A percentile compares a stretch with the other conserved stretches of the same genome.
Conservation (phyloP, 2,797 vertebrate genomes). For the Ctenopoma multispine region DNA sequence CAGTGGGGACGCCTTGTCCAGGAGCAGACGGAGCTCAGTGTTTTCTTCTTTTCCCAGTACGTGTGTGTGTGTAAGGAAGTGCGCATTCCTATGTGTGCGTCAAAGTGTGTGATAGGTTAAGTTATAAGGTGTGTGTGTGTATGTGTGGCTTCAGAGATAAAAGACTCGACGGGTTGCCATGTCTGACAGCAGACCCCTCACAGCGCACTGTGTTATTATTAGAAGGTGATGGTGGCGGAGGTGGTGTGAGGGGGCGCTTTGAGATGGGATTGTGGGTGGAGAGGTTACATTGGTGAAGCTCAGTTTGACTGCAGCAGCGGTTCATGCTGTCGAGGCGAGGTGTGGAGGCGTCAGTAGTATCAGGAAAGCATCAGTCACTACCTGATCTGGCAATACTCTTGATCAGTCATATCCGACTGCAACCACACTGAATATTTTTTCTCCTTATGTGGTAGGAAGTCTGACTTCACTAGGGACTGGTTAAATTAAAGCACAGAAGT, state of each 20-base stretch:
- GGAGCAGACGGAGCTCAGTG: constrained; percentile 51
- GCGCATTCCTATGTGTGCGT: constrained; percentile 44
- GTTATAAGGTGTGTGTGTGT: constrained; percentile 52
- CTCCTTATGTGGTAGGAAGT: background rate
- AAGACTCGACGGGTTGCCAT: constrained; percentile 74
- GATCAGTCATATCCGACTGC: constrained; percentile 22
- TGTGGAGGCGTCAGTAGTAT: background rate
- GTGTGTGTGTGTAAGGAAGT: constrained; percentile 28
- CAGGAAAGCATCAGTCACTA: constrained; percentile 32
- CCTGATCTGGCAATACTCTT: constrained; percentile 6
- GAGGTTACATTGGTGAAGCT: constrained; percentile 51
- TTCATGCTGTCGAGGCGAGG: constrained; percentile 27
- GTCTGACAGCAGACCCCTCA: constrained; percentile 74
- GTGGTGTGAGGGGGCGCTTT: constrained; percentile 50
- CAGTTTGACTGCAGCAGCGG: constrained; percentile 36
- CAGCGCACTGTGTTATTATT: constrained; percentile 66
- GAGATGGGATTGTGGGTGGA: constrained; percentile 62
- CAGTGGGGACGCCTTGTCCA: constrained; percentile 60
- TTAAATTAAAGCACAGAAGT: background rate
- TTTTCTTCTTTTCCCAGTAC: constrained; percentile 2
- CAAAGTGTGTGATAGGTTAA: constrained; percentile 59
- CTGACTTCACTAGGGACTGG: background rate
- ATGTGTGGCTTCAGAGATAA: constrained; percentile 68
- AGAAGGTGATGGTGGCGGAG: constrained; percentile 60
- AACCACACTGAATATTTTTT: constrained; percentile 15